Evolutionary conservation across 2,888 invertebrate genomes (phyloP), one percentile per base, ranked within the genome.

Genomic region (Eilema griseolum): DNA sequence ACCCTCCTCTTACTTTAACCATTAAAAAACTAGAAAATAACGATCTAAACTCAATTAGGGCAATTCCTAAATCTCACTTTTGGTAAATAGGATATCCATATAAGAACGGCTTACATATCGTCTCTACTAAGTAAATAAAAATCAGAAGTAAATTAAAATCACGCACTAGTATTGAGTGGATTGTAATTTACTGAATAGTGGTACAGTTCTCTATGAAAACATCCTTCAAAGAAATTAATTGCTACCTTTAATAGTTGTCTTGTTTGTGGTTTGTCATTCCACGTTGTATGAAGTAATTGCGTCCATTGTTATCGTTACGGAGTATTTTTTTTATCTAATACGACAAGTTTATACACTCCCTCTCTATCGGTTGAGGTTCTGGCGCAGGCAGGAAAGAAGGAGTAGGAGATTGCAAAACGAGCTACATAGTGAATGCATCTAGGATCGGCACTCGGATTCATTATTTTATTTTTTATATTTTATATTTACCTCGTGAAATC

Each of bases 311-410:
- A 67, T 33, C 61, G 61, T 46, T 20, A 65, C 37, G 62, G 62
- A 73, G 60, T 76, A 62, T 77, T 12, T 37, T 66, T 41, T 41
- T 41, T 41, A 41, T 37, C 41, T 41, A 41, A 41, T 41, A 41
- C 14, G 3, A 7, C 16, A 20, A 41, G 14, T 20, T 7, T 5
- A 16, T 16, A 41, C 16, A 41, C 41, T 3, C 16, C 0, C 12
- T 37, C 3, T 12, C 37, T 37, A 37, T 7, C 8, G 11, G 8
- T 7, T 10, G 11, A 33, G 31, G 3, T 8, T 1, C 31, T 1
- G 31, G 31, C 28, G 28, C 31, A 33, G 31, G 8, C 10, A 33
- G 31, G 31, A 33, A 28, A 28, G 2, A 12, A 37, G 12, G 33
- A 37, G 33, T 37, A 37, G 33, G 33, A 37, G 33, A 37, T 11